Evolutionary conservation across 2,797 vertebrate genomes (phyloP), one percentile per base, ranked within the genome.

Genomic region (Merluccius polli): DNA sequence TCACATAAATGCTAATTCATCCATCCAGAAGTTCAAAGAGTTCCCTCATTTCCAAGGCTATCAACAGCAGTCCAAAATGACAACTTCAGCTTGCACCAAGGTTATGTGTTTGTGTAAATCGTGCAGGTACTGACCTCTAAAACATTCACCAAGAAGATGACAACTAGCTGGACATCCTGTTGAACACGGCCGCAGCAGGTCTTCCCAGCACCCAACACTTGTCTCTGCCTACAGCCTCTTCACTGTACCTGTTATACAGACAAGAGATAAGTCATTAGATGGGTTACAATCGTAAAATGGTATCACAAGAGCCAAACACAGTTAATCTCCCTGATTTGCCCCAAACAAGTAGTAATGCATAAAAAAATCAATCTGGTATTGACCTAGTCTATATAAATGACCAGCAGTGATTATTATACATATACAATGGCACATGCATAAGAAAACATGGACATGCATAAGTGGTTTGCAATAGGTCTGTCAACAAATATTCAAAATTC

Each of bases 71-170:
- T 72, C 31, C 76, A 77, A 71, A 76, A 68, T 24, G n/a, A 63
- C 65, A 2, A 31, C 15, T 68, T 29, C 29, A 13, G 29, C 65
- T 30, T 31, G 24, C 15, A 68, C 65, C 52, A 27, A 31, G 67
- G 16, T 13, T 69, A 16, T 30, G 27, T 16, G 30, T 32, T 69
- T 11, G 36, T 44, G 59, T 1, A 11, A 73, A 70, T 79, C 84
- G 48, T 75, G 32, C 59, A n/a, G 65, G 71, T 76, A 87, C 93
- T 92, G 81, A 93, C 94, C 94, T 89, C 83, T 86, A 88, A 83
- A 90, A 87, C 91, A 87, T 89, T 92, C 86, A 94, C 79, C 86
- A 87, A 83, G 85, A 92, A 89, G 82, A 0, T 1, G 78, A 71
- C 73, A 80, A 74, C 78, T 79, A 84, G 71, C 71, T 82, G 71